A percentile compares a stretch with the other conserved stretches of the same genome.
These are phyloP conservation scores for Neopelma chrysocephalum DNA, from an alignment of 2,797 vertebrate genomes.

Conservation along the genomic window DNA sequence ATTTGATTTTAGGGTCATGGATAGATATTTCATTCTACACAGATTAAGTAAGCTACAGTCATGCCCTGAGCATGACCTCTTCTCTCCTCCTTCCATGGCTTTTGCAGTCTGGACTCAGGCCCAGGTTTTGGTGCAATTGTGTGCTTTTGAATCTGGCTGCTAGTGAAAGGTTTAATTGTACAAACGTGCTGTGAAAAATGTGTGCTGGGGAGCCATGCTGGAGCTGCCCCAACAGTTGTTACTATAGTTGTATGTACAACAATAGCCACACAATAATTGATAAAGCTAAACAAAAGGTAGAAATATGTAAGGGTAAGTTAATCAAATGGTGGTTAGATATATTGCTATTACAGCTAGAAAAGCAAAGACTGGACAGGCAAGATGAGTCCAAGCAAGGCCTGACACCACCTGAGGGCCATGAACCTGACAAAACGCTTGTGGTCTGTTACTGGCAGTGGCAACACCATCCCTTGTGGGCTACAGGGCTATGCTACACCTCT, in stretches of 20 bases:
- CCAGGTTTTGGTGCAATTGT: not conserved
- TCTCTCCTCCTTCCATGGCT: not conserved
- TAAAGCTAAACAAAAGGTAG: not conserved
- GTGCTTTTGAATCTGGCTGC: not conserved
- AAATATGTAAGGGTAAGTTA: not conserved
- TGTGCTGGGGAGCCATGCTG: not conserved
- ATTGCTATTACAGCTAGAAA: not conserved
- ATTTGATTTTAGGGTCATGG: not conserved
- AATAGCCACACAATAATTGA: not conserved
- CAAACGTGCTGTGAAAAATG: not conserved
- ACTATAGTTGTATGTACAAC: not conserved
- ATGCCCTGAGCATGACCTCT: not conserved
- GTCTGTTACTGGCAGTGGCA: not conserved
- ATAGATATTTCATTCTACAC: not conserved
- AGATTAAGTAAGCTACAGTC: not conserved
- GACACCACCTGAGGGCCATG: not conserved
- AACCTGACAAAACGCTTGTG: not conserved
- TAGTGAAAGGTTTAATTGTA: not conserved
- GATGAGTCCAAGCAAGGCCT: not conserved
- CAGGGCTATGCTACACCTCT: not conserved
- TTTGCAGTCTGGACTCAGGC: not conserved
- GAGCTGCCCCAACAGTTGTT: not conserved
- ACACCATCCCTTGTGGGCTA: not conserved
- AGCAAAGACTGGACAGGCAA: not conserved
- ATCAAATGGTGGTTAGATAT: not conserved